phyloP scores from a whole-genome alignment of 2,797 vertebrate species.

The Molossus alvarezi region DNA sequence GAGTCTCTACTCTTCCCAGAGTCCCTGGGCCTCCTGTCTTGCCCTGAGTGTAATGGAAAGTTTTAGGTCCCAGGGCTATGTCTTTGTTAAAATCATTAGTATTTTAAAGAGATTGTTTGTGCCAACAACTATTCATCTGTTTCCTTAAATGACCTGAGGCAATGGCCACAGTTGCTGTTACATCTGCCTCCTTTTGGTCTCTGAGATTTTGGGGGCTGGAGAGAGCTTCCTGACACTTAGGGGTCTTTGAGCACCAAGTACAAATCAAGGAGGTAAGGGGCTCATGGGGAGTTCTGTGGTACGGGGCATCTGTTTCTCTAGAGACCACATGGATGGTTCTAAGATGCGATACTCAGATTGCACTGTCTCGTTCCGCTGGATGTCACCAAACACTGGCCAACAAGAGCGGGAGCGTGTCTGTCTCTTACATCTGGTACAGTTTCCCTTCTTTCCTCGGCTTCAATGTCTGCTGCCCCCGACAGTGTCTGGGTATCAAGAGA shows the following conservation, averaged over 20 bases:
- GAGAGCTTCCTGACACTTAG: neutral
- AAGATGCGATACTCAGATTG: conserved; percentile 79
- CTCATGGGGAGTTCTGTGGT: neutral
- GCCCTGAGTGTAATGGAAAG: neutral
- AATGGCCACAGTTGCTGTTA: neutral
- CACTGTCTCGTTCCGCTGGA: conserved; percentile 82
- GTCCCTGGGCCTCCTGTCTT: conserved; percentile 22
- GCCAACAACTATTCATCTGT: neutral
- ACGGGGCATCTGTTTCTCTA: neutral
- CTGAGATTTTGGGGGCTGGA: neutral
- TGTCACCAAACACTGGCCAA: conserved; percentile 77
- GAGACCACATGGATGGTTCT: neutral
- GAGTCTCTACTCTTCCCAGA: neutral
- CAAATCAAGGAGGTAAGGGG: conserved; percentile 68
- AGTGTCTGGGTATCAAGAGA: conserved; percentile 88
- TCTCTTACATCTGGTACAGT: conserved; percentile 70
- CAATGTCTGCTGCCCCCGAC: conserved; percentile 83
- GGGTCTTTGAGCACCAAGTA: conserved; percentile 37
- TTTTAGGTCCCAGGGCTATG: neutral
- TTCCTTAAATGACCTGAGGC: neutral
- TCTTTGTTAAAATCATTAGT: conserved; percentile 52
- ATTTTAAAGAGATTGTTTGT: conserved; percentile 64
- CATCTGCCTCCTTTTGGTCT: neutral
- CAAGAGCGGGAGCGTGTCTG: conserved; percentile 72
- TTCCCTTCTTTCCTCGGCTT: conserved; percentile 75